Evolutionary conservation across 2,888 invertebrate genomes (phyloP), one percentile per base, ranked within the genome.

Genomic region (Pachydiplax longipennis): DNA sequence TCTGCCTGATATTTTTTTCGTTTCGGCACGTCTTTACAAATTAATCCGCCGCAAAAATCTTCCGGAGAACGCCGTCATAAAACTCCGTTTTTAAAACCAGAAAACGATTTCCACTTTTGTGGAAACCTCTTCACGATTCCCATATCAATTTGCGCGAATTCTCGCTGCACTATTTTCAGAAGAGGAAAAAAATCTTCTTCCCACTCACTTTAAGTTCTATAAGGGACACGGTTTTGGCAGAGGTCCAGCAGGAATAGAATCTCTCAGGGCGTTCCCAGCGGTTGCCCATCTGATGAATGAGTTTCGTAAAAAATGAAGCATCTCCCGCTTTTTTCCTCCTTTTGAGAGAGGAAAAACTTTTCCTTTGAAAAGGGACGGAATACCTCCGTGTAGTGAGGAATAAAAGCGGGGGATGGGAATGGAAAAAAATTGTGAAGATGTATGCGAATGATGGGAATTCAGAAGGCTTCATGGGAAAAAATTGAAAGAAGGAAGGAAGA

Each of bases 281-380:
- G 73, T 73, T 73, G 73, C 73, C 73, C 73, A 73, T 73, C 73
- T 73, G 73, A 73, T 73, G 73, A 73, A 73, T 73, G 73, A 73
- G 73, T 73, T 73, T 73, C 73, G 73, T n/a, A 73, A 73, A 73
- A 73, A 73, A 73, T 73, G 31, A 73, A 73, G 73, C 73, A 31
- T 73, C 44, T 44, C 6, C 44, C 53, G 53, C 53, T 73, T 73
- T 73, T 73, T 73, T 53, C 53, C 44, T 65, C 22, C 61, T n/a
- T n/a, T 31, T 25, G 73, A 73, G n/a, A 61, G n/a, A 65, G 25
- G 31, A 73, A 25, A 73, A 73, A 73, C 25, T 73, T 73, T 31
- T 73, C 31, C 31, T 73, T 73, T 73, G 25, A 73, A 73, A 73
- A 73, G 73, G 73, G 31, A 73, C 65, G 73, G 73, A 73, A 73